Evolutionary conservation across 2,888 invertebrate species (phyloP).

Genomic region (Aphrophora alni): DNA sequence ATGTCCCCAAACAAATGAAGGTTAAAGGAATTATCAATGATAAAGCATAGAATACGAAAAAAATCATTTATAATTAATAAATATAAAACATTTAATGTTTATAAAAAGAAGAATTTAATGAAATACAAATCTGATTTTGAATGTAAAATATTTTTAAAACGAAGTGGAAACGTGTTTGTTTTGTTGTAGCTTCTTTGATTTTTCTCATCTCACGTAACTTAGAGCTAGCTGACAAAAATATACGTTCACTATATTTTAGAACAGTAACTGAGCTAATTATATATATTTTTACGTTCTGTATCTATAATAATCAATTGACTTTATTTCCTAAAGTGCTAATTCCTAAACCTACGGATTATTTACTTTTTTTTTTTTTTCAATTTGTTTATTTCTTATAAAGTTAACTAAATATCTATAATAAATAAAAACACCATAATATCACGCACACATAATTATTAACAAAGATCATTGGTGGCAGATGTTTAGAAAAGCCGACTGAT

Average conservation of each 20-base stretch:
- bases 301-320: slow-evolving; percentile 44
- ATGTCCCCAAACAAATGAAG: not conserved
- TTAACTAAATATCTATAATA: slow-evolving; percentile 4
- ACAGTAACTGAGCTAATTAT: slow-evolving; percentile 38
- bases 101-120: not conserved
- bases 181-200: not conserved
- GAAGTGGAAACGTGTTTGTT: not conserved
- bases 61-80: not conserved
- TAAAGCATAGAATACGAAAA: not conserved
- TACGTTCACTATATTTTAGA: slow-evolving; percentile 35
- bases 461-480: not conserved
- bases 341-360: slow-evolving; percentile 25
- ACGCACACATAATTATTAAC: slow-evolving; percentile 2
- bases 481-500: not conserved
- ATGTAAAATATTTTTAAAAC: not conserved
- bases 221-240: slow-evolving; percentile 39
- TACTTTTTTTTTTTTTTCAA: not conserved
- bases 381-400: not conserved
- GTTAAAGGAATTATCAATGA: not conserved
- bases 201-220: slow-evolving; percentile 11
- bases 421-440: slow-evolving; percentile 6
- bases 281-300: slow-evolving; percentile 37
- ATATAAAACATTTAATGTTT: not conserved
- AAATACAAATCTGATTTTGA: not conserved
- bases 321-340: slow-evolving; percentile 42